Percentiles rank a stretch among this genome's conserved stretches.
phyloP scores from a whole-genome alignment of 2,797 vertebrate species.

The Microhierax caerulescens region DNA sequence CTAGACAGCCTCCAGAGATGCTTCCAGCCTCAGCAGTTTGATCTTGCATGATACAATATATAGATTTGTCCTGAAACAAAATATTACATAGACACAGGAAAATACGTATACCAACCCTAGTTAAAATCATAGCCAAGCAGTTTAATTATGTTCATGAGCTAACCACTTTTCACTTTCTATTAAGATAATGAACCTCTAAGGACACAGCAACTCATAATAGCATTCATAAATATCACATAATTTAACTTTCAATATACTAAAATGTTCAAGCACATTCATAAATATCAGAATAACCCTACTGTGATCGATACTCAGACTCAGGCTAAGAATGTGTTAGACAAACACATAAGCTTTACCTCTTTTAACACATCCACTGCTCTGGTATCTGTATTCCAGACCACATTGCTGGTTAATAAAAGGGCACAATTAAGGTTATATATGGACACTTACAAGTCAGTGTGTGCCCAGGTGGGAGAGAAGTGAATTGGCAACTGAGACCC shows the following conservation, averaged over 20 bases:
- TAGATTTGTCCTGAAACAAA: not conserved
- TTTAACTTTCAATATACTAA: not conserved
- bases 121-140: not conserved
- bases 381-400: not conserved
- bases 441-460: not conserved
- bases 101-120: not conserved
- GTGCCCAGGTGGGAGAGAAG: not conserved
- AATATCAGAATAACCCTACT: not conserved
- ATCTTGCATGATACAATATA: not conserved
- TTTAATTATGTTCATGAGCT: not conserved
- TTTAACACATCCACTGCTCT: not conserved
- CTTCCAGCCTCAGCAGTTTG: not conserved
- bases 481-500: not conserved
- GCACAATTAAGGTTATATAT: not conserved
- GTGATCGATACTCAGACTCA: not conserved
- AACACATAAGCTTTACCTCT: not conserved
- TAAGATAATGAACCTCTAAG: not conserved
- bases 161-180: not conserved
- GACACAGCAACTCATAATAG: not conserved
- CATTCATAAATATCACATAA: not conserved
- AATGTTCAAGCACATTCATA: not conserved
- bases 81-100: not conserved
- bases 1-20: not conserved
- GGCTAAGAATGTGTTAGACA: fast-evolving
- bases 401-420: not conserved